phyloP scores from a whole-genome alignment of 1,140 invertebrate species.

The Drosophila repleta region DNA sequence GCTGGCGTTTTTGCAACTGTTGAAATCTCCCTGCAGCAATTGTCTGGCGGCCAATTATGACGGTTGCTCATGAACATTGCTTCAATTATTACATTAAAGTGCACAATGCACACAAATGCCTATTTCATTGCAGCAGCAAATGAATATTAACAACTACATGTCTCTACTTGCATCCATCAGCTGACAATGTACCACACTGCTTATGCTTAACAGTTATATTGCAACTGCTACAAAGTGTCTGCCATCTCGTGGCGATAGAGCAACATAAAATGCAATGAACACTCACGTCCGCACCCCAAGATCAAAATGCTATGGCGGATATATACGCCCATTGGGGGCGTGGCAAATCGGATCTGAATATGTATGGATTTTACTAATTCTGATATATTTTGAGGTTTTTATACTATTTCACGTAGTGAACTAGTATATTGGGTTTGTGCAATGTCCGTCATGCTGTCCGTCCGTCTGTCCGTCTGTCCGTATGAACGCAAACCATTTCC shows the following conservation, averaged over 20 bases:
- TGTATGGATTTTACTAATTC: no score
- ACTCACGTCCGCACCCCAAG: no score
- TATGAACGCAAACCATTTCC: no score
- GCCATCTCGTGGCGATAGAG: slow-evolving; percentile 25
- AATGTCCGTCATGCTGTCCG: no score
- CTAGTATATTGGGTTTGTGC: no score
- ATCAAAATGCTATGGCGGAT: no score
- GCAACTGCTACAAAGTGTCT: slow-evolving; percentile 39
- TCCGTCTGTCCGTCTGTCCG: no score
- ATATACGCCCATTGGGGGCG: no score
- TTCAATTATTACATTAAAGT: slow-evolving; percentile 64
- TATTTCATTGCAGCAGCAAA: slow-evolving; percentile 58
- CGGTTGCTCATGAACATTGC: no score
- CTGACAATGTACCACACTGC: slow-evolving; percentile 55
- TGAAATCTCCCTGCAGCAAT: slow-evolving; percentile 24
- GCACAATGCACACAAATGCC: slow-evolving; percentile 36
- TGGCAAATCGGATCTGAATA: no score
- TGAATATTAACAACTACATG: slow-evolving; percentile 49
- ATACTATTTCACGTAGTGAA: no score
- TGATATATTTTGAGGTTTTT: no score
- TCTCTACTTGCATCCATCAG: slow-evolving; percentile 35
- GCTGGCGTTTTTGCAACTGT: slow-evolving; percentile 20
- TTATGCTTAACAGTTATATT: slow-evolving; percentile 49
- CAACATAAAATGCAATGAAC: slow-evolving; percentile 23
- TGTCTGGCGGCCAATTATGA: slow-evolving; percentile 44